A percentile compares a stretch with the other conserved stretches of the same genome.
Conservation (phyloP, 2,113 vertebrate species). For the Nesospiza acunhae region DNA sequence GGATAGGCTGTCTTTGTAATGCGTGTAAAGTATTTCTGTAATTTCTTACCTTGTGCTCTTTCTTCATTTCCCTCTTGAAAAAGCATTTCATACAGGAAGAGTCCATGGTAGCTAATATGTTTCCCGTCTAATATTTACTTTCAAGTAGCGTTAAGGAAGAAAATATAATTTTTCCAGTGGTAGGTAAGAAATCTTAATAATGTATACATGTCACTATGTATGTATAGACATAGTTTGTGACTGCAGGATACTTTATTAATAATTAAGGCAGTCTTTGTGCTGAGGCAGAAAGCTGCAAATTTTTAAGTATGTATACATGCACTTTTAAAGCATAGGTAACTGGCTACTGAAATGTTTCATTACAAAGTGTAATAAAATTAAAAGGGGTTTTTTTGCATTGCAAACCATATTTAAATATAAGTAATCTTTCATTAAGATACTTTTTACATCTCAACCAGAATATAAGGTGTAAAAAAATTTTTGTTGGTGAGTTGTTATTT, state of each 20-base stretch:
- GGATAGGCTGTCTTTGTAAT: background rate
- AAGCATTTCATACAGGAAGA: background rate
- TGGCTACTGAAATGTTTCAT: background rate
- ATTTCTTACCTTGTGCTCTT: background rate
- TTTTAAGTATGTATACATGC: background rate
- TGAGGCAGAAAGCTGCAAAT: background rate
- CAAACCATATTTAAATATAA: background rate
- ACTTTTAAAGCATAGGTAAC: background rate
- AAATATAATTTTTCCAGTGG: background rate
- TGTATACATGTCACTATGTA: background rate
- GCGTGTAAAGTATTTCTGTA: background rate
- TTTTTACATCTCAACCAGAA: background rate
- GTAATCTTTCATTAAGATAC: background rate
- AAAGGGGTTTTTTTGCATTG: background rate
- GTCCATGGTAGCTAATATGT: background rate
- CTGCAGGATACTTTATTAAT: background rate
- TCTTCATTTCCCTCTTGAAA: background rate
- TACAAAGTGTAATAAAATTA: background rate
- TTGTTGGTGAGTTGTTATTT: background rate
- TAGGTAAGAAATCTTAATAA: background rate
- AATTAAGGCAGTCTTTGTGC: background rate
- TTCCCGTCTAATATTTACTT: background rate
- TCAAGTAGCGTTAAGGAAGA: background rate
- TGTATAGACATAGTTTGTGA: background rate
- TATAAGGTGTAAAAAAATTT: background rate